A percentile compares a stretch with the other conserved stretches of the same genome.
phyloP scores from a whole-genome alignment of 1,140 invertebrate species.

The Drosophila nebulosa region DNA sequence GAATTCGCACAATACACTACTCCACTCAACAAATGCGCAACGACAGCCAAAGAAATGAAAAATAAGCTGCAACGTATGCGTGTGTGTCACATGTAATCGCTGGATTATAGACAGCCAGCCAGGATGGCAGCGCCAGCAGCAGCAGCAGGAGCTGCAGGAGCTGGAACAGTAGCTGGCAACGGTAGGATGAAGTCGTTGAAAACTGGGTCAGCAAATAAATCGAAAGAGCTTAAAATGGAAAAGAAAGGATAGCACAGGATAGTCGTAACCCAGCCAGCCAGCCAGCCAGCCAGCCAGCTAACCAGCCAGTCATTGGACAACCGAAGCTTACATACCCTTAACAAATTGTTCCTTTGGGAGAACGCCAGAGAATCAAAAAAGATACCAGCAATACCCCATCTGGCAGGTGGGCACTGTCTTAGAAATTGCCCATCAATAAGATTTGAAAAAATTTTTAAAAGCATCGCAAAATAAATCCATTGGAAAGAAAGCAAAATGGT shows the following conservation, averaged over 20 bases:
- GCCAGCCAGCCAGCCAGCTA: neutral
- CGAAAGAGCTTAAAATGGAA: slow-evolving; percentile 60
- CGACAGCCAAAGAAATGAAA: slow-evolving; percentile 71
- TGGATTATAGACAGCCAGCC: slow-evolving; percentile 66
- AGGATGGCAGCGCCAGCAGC: slow-evolving; percentile 20
- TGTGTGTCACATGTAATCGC: slow-evolving; percentile 77
- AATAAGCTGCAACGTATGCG: slow-evolving; percentile 77
- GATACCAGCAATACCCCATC: neutral
- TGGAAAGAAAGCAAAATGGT: too few species aligned
- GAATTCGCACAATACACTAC: neutral
- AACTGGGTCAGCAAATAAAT: slow-evolving; percentile 77
- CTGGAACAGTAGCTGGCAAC: neutral
- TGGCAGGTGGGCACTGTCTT: neutral
- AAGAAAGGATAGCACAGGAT: slow-evolving; percentile 37
- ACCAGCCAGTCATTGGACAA: slow-evolving; percentile 14
- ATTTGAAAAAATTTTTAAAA: neutral
- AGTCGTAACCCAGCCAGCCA: neutral
- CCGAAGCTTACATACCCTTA: slow-evolving; percentile 35
- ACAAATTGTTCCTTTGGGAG: slow-evolving; percentile 18
- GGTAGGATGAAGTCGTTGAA: slow-evolving; percentile 24
- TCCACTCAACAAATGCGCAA: slow-evolving; percentile 23
- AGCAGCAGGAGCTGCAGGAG: slow-evolving; percentile 1
- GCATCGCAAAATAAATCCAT: neutral
- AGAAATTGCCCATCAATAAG: neutral
- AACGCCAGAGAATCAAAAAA: neutral